phyloP scores from a whole-genome alignment of 2,888 invertebrate genomes.

The Dasysyrphus albostriatus region DNA sequence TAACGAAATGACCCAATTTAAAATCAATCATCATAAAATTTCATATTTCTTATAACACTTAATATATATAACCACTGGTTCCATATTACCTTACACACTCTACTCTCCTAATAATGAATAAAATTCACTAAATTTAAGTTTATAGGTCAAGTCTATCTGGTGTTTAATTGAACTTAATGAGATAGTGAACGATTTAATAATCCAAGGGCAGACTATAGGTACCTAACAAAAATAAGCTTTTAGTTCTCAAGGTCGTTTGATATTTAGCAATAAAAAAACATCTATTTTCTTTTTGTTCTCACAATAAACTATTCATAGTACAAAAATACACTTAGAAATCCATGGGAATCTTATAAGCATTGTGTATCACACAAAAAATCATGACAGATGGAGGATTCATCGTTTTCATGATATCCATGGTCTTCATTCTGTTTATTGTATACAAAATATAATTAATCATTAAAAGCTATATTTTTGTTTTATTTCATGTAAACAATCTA shows the following conservation, averaged over 20 bases:
- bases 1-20: background rate
- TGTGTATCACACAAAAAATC: background rate
- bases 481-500: background rate
- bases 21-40: constrained; percentile 17
- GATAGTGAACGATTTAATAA: constrained; percentile 22
- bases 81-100: background rate
- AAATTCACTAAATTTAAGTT: background rate
- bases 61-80: background rate
- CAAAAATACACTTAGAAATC: constrained; percentile 2
- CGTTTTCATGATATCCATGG: background rate
- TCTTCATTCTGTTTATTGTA: background rate
- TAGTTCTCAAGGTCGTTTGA: constrained; percentile 20
- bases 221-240: constrained; percentile 6
- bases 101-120: background rate
- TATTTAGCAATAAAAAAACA: background rate
- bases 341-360: background rate
- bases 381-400: constrained; percentile 15
- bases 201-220: background rate
- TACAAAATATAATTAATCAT: constrained; percentile 25
- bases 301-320: background rate
- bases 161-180: constrained; percentile 10
- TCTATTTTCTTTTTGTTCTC: background rate
- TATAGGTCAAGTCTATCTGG: constrained; percentile 20
- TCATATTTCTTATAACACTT: background rate
- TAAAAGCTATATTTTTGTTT: background rate